Evolutionary conservation across 2,888 invertebrate genomes (phyloP), one percentile per base, ranked within the genome.

Genomic region (Disparrhopalites patrizii): DNA sequence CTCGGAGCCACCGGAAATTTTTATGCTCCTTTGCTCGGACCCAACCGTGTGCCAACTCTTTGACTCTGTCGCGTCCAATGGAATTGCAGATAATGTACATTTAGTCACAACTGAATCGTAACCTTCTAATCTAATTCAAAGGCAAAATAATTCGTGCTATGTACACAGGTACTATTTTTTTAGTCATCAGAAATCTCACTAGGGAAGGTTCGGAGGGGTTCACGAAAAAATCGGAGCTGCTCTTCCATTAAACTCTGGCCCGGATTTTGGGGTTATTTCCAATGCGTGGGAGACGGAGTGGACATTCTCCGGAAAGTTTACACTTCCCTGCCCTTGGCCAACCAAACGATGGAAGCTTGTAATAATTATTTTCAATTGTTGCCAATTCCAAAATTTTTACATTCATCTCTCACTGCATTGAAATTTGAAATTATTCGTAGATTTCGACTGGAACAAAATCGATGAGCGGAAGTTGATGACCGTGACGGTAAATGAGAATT

Each of bases 241-340:
- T 7, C 13, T 27, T 23, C 15, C 28, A 27, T 8, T 23, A 25
- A 52, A 52, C 27, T 27, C 4, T 28, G 2, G 30, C 15, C 27
- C 3, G 52, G 52, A 28, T 3, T 52, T 7, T 3, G 15, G 27
- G 52, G 52, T 7, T 23, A 28, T 27, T 52, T 52, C 18, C 52
- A 52, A 15, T 52, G 52, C n/a, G 7, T 28, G 7, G 52, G 52
- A n/a, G 28, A 52, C n/a, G 52, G 52, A 13, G 30, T 52, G 15
- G n/a, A 28, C 15, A 20, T 52, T 10, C 2, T 52, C 30, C 27
- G 52, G 23, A 52, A n/a, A 23, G 4, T 52, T 3, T 52, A 52
- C 52, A 52, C 52, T 2, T 52, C 52, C 27, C 18, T 27, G n/a
- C 28, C 15, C 13, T n/a, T 27, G 13, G 28, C 3, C 25, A 52